phyloP scores from a whole-genome alignment of 92 coral and sea anemone species.

The Epizoanthus fatuus region DNA sequence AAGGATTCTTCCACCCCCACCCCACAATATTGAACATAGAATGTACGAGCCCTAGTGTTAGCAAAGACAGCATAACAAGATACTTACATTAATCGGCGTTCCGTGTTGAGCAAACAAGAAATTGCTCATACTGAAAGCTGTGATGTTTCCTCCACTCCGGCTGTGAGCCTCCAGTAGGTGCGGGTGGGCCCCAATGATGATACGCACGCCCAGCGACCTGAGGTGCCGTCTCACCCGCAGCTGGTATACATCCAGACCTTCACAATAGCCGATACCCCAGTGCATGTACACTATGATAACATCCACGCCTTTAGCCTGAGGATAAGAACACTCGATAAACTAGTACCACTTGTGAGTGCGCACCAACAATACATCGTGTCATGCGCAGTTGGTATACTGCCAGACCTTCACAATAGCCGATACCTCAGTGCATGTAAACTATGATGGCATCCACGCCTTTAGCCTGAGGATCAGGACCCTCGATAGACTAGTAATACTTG shows the following conservation, averaged over 20 bases:
- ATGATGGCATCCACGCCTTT: slow-evolving; percentile 57
- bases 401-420: slow-evolving; percentile 18
- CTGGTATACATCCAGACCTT: slow-evolving; percentile 38
- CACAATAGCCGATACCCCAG: slow-evolving; percentile 66
- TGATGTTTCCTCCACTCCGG: slow-evolving; percentile 34
- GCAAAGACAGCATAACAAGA: neutral
- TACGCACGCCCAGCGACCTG: slow-evolving; percentile 66
- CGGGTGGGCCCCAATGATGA: slow-evolving; percentile 77
- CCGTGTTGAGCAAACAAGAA: slow-evolving; percentile 61
- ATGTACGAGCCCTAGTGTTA: neutral
- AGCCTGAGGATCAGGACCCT: neutral
- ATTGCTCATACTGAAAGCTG: slow-evolving; percentile 77
- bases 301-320: slow-evolving; percentile 51
- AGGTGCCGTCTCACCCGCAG: slow-evolving; percentile 47
- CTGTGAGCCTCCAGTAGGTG: slow-evolving; percentile 71
- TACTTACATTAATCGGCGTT: slow-evolving; percentile 2
- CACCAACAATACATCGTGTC: slow-evolving; percentile 60
- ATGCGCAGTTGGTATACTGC: slow-evolving; percentile 35
- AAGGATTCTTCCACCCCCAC: too few relatives aligned
- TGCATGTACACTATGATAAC: slow-evolving; percentile 73
- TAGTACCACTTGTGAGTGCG: slow-evolving; percentile 51
- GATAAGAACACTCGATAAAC: neutral
- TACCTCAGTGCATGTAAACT: slow-evolving; percentile 78
- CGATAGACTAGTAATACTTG: neutral
- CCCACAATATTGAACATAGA: neutral